Evolutionary conservation across 2,797 vertebrate genomes (phyloP).

Genomic region (Apogon hyalosoma): DNA sequence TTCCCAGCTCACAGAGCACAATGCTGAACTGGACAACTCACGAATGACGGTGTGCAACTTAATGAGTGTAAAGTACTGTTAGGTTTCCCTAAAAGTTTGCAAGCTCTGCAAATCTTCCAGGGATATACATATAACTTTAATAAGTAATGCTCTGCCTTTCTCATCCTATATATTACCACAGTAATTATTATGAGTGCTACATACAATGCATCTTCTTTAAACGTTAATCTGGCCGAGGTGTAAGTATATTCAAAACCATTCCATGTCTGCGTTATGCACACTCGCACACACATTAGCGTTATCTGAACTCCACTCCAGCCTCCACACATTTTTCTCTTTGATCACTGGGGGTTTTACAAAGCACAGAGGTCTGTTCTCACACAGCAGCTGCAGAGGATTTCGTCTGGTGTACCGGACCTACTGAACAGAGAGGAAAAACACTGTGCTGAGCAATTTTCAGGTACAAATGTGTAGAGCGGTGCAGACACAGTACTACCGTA

Average conservation of each 20-base stretch:
- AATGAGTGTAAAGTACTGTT: slow-evolving; percentile 23
- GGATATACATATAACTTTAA: slow-evolving; percentile 36
- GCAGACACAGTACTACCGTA: background rate
- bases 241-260: slow-evolving; percentile 39
- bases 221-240: slow-evolving; percentile 48
- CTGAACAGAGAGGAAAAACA: no score
- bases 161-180: slow-evolving; percentile 33
- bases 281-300: slow-evolving; percentile 28
- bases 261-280: slow-evolving; percentile 1
- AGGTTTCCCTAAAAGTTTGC: slow-evolving; percentile 41
- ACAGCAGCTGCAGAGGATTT: slow-evolving; percentile 1
- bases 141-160: slow-evolving; percentile 34
- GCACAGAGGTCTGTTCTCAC: slow-evolving; percentile 14
- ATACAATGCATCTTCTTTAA: slow-evolving; percentile 47
- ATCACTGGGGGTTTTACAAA: slow-evolving; percentile 15
- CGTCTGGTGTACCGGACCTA: background rate
- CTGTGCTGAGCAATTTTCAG: background rate
- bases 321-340: slow-evolving; percentile 18
- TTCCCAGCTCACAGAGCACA: background rate
- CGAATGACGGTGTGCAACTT: slow-evolving; percentile 17
- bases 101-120: slow-evolving; percentile 39
- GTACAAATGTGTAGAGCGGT: background rate
- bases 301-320: slow-evolving; percentile 7
- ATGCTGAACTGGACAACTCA: background rate
- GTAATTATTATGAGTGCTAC: slow-evolving; percentile 47